Conservation (phyloP, 2,113 vertebrate genomes). For the Butorides virescens region DNA sequence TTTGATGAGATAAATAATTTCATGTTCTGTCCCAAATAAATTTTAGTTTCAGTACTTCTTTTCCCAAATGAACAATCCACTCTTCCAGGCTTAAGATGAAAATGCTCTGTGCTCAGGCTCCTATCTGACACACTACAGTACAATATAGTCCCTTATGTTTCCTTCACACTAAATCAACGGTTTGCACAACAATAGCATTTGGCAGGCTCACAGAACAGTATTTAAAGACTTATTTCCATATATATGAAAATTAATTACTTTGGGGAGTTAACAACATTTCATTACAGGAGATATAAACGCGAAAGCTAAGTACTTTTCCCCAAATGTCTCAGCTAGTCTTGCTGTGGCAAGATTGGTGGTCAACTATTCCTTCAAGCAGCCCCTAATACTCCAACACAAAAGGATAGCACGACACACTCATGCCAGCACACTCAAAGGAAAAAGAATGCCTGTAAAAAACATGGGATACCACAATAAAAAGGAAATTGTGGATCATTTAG, state of each 20-base stretch:
- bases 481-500: not conserved
- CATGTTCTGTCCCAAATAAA: not conserved
- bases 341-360: not conserved
- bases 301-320: not conserved
- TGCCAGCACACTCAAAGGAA: not conserved
- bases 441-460: not conserved
- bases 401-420: not conserved
- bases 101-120: not conserved
- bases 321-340: not conserved
- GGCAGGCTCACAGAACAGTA: not conserved
- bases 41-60: not conserved
- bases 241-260: slow-evolving; percentile 3
- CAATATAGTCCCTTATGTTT: not conserved
- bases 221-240: not conserved
- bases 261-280: not conserved
- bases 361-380: not conserved
- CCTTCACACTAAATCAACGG: not conserved
- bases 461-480: not conserved
- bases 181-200: not conserved
- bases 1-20: not conserved
- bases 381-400: not conserved
- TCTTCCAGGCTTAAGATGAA: not conserved
- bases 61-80: not conserved
- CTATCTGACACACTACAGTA: not conserved
- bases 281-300: not conserved